Evolutionary conservation across 2,113 vertebrate genomes (phyloP).

Genomic region (Ursus arctos): DNA sequence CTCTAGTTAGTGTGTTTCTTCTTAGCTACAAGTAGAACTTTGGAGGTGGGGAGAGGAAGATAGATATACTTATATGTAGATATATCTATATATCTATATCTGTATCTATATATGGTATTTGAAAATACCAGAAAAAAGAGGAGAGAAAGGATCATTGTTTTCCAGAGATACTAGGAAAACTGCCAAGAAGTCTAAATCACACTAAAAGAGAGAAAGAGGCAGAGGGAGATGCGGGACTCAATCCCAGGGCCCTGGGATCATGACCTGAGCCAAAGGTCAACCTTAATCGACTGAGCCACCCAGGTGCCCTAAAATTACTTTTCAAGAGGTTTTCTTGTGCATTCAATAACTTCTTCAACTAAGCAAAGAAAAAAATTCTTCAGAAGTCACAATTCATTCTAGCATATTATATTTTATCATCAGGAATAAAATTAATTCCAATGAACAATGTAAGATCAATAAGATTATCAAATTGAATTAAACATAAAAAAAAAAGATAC

Average conservation of each 20-base stretch:
- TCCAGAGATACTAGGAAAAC: neutral
- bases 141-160: neutral
- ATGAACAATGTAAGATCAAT: neutral
- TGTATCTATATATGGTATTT: neutral
- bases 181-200: conserved; percentile 6
- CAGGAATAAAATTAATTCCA: conserved; percentile 21
- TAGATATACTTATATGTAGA: neutral
- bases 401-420: conserved; percentile 24
- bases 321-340: neutral
- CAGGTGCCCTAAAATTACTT: neutral
- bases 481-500: neutral
- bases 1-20: neutral
- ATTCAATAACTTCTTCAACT: conserved; percentile 18
- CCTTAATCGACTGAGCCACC: too few species aligned
- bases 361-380: neutral
- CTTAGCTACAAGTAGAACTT: neutral
- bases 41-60: neutral
- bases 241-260: too few species aligned
- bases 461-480: conserved; percentile 39
- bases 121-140: neutral
- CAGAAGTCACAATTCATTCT: conserved; percentile 18
- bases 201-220: neutral
- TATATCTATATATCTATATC: neutral
- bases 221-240: too few species aligned
- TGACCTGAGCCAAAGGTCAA: too few species aligned